phyloP scores from a whole-genome alignment of 1,140 invertebrate species.

The Drosophila pectinifera region DNA sequence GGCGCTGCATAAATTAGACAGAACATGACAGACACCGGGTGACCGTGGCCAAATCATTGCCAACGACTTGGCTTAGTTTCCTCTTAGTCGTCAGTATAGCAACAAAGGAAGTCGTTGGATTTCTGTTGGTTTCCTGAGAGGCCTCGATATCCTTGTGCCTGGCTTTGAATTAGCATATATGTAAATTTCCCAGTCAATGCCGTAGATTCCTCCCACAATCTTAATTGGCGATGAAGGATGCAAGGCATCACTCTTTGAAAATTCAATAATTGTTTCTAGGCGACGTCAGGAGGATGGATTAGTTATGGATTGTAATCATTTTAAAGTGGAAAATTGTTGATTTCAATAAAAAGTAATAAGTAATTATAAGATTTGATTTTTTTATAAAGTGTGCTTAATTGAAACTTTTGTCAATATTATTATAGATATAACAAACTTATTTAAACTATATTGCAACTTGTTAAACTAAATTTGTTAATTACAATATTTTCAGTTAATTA shows the following conservation, averaged over 20 bases:
- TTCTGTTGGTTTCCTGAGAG: slow-evolving; percentile 9
- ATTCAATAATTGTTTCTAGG: slow-evolving; percentile 25
- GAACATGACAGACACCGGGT: slow-evolving; percentile 42
- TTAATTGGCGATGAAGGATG: slow-evolving; percentile 9
- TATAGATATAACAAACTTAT: too few species aligned
- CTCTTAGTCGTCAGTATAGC: slow-evolving; percentile 1
- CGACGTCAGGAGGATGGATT: too few species aligned
- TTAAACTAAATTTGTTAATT: too few species aligned
- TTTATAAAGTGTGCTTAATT: too few species aligned
- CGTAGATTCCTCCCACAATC: background rate
- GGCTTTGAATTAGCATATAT: slow-evolving; percentile 50
- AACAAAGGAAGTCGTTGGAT: slow-evolving; percentile 21
- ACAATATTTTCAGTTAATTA: too few species aligned
- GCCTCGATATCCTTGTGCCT: slow-evolving; percentile 19
- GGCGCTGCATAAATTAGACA: slow-evolving; percentile 65
- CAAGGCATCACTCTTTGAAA: background rate
- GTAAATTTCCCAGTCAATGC: slow-evolving; percentile 19
- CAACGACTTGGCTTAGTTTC: slow-evolving; percentile 29
- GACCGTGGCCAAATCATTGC: slow-evolving; percentile 34
- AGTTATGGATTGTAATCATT: too few species aligned
- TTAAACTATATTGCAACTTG: too few species aligned
- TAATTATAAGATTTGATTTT: too few species aligned
- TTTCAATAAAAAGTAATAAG: too few species aligned
- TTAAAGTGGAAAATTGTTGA: too few species aligned
- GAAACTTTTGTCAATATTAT: too few species aligned